These are phyloP conservation scores for Melangyna quadrimaculata DNA, from an alignment of 2,888 invertebrate species.

Conservation along the genomic window DNA sequence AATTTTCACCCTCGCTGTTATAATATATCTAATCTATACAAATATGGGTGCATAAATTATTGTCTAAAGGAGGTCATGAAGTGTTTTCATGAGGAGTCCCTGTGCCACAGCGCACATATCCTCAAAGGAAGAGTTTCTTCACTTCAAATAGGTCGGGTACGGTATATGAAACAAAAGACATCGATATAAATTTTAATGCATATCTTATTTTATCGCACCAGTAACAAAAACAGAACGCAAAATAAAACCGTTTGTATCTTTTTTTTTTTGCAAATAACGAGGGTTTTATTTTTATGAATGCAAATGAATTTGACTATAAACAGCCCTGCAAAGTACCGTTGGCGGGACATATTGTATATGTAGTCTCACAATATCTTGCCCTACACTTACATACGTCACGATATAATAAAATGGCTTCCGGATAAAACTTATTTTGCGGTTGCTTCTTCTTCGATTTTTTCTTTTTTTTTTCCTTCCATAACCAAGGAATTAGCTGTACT, in stretches of 20 bases:
- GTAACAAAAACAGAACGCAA: not conserved
- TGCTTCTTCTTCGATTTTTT: conserved; percentile 15
- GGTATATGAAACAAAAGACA: conserved; percentile 33
- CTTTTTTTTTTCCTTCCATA: not conserved
- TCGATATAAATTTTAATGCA: conserved; percentile 56
- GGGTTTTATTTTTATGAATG: conserved; percentile 46
- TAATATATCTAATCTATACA: not conserved
- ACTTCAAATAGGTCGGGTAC: no score
- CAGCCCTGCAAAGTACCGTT: not conserved
- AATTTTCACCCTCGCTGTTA: not conserved
- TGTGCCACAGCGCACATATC: not conserved
- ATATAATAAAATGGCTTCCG: conserved; percentile 26
- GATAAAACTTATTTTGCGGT: conserved; percentile 20
- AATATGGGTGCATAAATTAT: conserved; percentile 59
- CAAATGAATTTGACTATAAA: conserved; percentile 52
- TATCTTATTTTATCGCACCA: conserved; percentile 55
- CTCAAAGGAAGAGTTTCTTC: not conserved
- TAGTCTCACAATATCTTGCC: conserved; percentile 10
- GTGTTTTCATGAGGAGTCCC: not conserved
- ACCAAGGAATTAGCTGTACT: conserved; percentile 8
- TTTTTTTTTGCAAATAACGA: not conserved
- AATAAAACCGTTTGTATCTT: conserved; percentile 34
- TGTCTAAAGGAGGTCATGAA: conserved; percentile 50
- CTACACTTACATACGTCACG: conserved; percentile 12
- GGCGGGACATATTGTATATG: not conserved